phyloP scores from a whole-genome alignment of 2,797 vertebrate species.

The Pterois miles region DNA sequence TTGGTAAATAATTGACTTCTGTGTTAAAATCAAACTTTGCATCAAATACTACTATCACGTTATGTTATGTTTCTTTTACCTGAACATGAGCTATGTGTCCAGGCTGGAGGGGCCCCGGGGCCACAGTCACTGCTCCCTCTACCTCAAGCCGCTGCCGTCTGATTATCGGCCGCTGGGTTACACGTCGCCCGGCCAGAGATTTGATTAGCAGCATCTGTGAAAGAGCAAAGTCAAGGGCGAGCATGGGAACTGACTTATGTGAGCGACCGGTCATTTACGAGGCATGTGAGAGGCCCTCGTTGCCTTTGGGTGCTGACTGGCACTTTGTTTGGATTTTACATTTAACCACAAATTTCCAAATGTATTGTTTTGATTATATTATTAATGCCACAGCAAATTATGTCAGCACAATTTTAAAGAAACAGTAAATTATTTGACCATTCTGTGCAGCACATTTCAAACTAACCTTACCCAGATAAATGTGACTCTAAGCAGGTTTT shows the following conservation, averaged over 20 bases:
- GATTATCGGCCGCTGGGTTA: conserved; percentile 41
- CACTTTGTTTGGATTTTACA: neutral
- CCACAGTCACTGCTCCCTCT: conserved; percentile 14
- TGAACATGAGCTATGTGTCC: neutral
- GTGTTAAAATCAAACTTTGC: neutral
- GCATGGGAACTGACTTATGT: conserved; percentile 42
- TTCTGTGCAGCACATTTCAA: neutral
- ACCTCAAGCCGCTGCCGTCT: conserved; percentile 21
- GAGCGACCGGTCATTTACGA: conserved; percentile 40
- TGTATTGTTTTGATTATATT: neutral
- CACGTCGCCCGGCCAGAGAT: conserved; percentile 39
- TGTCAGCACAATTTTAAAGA: neutral
- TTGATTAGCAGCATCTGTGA: conserved; percentile 53
- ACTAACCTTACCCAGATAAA: neutral
- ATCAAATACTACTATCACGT: neutral
- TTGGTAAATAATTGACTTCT: neutral
- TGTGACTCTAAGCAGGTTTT: neutral
- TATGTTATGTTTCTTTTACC: conserved; percentile 24
- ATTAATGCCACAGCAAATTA: neutral
- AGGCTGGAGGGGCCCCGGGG: conserved; percentile 6
- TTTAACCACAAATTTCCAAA: neutral
- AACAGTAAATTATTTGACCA: neutral
- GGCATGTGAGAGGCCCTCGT: neutral
- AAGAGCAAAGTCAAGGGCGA: conserved; percentile 30
- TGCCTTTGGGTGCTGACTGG: neutral